Conservation (phyloP, 2,888 invertebrate genomes). For the Cylindroiulus punctatus region DNA sequence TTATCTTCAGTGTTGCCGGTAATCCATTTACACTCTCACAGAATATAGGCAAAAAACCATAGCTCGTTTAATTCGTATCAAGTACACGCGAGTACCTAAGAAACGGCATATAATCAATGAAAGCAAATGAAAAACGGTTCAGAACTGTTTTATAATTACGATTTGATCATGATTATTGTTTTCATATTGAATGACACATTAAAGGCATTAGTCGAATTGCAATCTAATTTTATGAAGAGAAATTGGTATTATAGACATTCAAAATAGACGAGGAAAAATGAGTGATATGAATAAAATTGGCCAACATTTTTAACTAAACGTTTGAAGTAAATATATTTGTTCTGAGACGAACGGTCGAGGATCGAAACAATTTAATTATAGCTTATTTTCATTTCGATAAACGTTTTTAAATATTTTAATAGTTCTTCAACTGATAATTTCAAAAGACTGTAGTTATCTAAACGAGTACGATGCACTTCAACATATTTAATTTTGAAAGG, state of each 20-base stretch:
- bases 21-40: neutral
- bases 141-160: neutral
- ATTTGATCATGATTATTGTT: neutral
- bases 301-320: neutral
- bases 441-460: neutral
- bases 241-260: conserved; percentile 34
- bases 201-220: neutral
- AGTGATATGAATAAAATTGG: conserved; percentile 26
- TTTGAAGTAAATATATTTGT: neutral
- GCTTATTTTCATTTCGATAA: neutral
- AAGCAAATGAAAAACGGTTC: conserved; percentile 19
- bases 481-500: neutral
- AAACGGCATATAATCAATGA: neutral
- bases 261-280: conserved; percentile 2
- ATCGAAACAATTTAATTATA: too few species aligned
- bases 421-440: neutral
- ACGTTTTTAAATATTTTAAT: neutral
- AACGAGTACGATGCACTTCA: neutral
- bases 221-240: conserved; percentile 25
- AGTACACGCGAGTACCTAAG: neutral
- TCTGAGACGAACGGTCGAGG: too few species aligned
- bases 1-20: neutral
- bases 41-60: neutral
- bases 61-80: conserved; percentile 17
- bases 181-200: neutral